Conservation (phyloP, 2,797 vertebrate genomes). For the Liparis tanakae region DNA sequence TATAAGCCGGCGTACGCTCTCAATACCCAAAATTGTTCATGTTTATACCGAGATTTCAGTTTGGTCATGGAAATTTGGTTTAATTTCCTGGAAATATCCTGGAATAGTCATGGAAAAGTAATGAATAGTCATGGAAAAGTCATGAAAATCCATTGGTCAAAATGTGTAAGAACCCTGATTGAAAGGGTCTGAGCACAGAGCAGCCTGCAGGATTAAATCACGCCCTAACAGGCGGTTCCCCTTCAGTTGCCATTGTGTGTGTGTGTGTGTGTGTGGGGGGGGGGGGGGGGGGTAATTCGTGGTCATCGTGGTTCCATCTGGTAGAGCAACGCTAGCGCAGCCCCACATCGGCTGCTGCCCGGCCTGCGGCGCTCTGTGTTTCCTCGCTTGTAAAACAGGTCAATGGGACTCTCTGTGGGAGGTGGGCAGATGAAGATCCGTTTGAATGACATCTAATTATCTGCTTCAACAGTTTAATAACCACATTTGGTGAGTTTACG, state of each 20-base stretch:
- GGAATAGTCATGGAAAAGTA: no score
- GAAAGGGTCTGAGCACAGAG: slow-evolving; percentile 16
- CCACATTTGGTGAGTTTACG: neutral
- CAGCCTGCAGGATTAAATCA: slow-evolving; percentile 11
- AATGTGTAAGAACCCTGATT: no score
- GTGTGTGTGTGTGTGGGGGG: no score
- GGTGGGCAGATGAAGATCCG: neutral
- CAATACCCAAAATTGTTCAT: no score
- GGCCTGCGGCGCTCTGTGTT: slow-evolving; percentile 26
- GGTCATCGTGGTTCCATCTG: slow-evolving; percentile 28
- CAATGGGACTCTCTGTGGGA: slow-evolving; percentile 12
- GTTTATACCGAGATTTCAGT: no score
- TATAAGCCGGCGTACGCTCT: no score
- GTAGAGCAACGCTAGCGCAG: slow-evolving; percentile 17
- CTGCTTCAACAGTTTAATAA: neutral
- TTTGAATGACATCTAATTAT: neutral
- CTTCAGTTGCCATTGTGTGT: no score
- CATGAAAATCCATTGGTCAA: no score
- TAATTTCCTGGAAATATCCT: no score
- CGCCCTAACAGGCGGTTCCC: slow-evolving; percentile 11
- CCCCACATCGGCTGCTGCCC: slow-evolving; percentile 34
- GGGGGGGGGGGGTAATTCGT: no score
- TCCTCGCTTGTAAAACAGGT: slow-evolving; percentile 4
- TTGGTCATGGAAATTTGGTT: no score
- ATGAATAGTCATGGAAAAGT: no score